Evolutionary conservation across 2,888 invertebrate species (phyloP), one percentile per base, ranked within the genome.

Genomic region (Dasypogon diadema): DNA sequence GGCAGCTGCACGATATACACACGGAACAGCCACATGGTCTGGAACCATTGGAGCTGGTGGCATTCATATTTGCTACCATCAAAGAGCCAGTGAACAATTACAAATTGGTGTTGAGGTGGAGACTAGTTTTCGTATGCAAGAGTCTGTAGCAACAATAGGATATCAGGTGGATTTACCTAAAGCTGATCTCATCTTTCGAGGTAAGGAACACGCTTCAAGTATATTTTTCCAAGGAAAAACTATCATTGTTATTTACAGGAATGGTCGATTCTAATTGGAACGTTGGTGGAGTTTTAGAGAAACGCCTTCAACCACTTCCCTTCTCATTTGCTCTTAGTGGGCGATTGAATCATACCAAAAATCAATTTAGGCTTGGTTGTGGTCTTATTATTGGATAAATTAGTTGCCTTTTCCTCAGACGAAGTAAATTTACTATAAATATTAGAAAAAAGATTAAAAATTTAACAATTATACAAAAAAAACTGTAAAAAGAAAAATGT

Each of bases 101-200:
- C 92, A 90, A 89, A 88, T 99, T 80, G 99, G 98, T 70, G 96
- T 97, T 0, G 99, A 99, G 86, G 90, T 98, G 81, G 98, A 98
- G 87, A 94, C 97, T 4, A 97, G 95, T 83, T 90, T 95, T 83
- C 89, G 96, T 81, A 91, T 95, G 85, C 94, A 95, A 87, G 97
- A 98, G 86, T 93, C 96, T 1, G 92, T 93, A 3, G 96, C 96
- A 75, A 94, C 97, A 2, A 89, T 98, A 80, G 98, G 94, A 10
- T 99, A 99, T 87, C 97, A 98, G 87, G 91, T 95, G 79, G 97
- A 97, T 86, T 89, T 99, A 84, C 97, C 98, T 56, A 96, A 96
- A 86, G 97, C 97, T 73, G 97, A 98, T 86, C 90, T 97, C 81
- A 90, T 93, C 68, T 98, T 98, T 85, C 94, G 93, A 92, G 98